Conservation (phyloP, 2,888 invertebrate genomes). For the Dasypolia templi region DNA sequence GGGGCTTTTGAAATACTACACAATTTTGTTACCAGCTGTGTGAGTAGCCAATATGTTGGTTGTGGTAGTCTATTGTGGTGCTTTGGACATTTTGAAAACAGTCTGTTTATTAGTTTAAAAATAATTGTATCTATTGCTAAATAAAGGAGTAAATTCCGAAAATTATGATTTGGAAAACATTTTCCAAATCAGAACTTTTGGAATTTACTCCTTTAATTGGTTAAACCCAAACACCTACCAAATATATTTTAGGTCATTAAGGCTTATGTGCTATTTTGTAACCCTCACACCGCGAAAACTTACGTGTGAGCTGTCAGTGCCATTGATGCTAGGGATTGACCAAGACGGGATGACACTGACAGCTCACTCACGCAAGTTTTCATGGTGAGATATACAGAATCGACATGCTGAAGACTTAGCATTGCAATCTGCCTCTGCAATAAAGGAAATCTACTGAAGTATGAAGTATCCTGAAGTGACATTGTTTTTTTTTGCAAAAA, state of each 20-base stretch:
- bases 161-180: no score
- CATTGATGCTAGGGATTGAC: no score
- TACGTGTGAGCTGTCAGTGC: no score
- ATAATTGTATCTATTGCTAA: not conserved
- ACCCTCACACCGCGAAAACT: no score
- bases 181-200: not conserved
- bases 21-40: slow-evolving; percentile 5
- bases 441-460: not conserved
- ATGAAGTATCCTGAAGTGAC: not conserved
- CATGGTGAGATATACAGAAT: no score
- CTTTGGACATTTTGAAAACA: not conserved
- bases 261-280: no score
- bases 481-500: no score
- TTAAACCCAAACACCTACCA: not conserved
- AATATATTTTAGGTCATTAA: not conserved
- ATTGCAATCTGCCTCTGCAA: not conserved
- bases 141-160: no score
- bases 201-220: not conserved
- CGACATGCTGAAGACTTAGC: not conserved
- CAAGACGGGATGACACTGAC: no score
- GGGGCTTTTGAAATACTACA: not conserved
- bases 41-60: not conserved
- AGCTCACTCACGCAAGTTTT: no score
- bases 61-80: not conserved
- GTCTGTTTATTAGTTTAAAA: not conserved